Evolutionary conservation across 37 sponge, comb jelly and placozoan genomes (phyloP).

Genomic region (Spongilla lacustris): DNA sequence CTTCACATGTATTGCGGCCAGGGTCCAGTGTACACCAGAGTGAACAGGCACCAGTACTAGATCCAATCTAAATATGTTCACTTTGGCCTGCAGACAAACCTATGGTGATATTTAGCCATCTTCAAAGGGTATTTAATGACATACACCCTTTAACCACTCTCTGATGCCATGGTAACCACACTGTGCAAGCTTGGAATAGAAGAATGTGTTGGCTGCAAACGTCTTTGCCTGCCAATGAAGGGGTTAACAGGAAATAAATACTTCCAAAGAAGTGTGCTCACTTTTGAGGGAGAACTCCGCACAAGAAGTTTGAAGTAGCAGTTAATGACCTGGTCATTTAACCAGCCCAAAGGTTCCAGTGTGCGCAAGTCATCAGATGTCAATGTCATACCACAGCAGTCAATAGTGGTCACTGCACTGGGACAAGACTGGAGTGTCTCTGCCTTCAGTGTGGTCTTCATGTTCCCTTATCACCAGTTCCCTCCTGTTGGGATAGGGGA

Average conservation of each 20-base stretch:
- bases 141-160: neutral
- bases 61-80: neutral
- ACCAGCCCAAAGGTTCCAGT: conserved; percentile 1
- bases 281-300: neutral
- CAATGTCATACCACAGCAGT: conserved; percentile 14
- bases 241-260: neutral
- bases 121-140: neutral
- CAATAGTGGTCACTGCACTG: neutral
- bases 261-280: no score
- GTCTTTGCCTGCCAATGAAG: neutral
- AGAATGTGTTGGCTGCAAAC: conserved; percentile 18
- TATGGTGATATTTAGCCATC: neutral
- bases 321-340: conserved; percentile 34
- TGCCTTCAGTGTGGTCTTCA: no score
- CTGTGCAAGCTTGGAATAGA: conserved; percentile 16
- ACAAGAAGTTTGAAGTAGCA: conserved; percentile 11
- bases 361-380: neutral
- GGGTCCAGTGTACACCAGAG: conserved; percentile 12
- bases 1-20: neutral
- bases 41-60: conserved; percentile 22
- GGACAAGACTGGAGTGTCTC: no score
- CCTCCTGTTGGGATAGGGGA: no score
- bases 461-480: no score
- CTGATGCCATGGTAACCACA: conserved; percentile 16
- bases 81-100: neutral